Evolutionary conservation across 2,888 invertebrate genomes (phyloP).

Genomic region (Erynnis tages): DNA sequence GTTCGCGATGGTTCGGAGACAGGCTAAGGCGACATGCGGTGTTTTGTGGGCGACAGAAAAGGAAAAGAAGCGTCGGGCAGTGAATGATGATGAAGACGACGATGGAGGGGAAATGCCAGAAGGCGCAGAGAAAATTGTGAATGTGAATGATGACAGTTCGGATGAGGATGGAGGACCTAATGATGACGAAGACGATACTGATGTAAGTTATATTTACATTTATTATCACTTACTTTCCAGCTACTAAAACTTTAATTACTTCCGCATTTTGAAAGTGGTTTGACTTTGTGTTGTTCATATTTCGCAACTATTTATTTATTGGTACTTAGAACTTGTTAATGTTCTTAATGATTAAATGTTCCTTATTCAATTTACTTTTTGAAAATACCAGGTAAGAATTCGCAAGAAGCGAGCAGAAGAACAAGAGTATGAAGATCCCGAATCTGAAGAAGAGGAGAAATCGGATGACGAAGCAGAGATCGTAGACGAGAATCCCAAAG

Average conservation of each 20-base stretch:
- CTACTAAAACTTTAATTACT: too few species aligned
- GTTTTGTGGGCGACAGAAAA: constrained; percentile 75
- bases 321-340: too few species aligned
- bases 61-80: constrained; percentile 51
- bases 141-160: constrained; percentile 86
- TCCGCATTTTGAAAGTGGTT: too few species aligned
- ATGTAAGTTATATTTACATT: constrained; percentile 48
- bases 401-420: constrained; percentile 81
- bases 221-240: too few species aligned
- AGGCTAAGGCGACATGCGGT: constrained; percentile 77
- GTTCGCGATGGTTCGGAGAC: constrained; percentile 83
- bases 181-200: constrained; percentile 53
- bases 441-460: constrained; percentile 81
- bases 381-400: constrained; percentile 59
- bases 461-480: constrained; percentile 72
- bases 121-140: constrained; percentile 65
- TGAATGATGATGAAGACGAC: constrained; percentile 64
- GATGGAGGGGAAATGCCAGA: constrained; percentile 53
- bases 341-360: too few species aligned
- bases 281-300: too few species aligned
- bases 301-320: too few species aligned
- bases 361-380: background rate
- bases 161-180: constrained; percentile 79
- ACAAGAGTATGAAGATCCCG: constrained; percentile 85
- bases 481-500: constrained; percentile 47